Evolutionary conservation across 2,888 invertebrate genomes (phyloP).

Genomic region (Escarpia spicata): DNA sequence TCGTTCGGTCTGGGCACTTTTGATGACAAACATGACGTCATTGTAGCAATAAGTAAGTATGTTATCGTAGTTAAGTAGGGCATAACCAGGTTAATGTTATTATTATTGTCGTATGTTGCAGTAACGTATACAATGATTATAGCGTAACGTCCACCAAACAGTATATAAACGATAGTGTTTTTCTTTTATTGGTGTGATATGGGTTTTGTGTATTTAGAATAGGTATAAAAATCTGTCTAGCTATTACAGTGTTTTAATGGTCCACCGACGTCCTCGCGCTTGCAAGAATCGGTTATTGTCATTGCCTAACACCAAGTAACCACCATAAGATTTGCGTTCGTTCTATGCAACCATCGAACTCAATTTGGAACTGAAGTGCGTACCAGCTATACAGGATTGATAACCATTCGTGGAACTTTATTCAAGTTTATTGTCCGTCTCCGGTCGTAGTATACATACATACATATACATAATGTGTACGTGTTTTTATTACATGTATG

Average conservation of each 20-base stretch:
- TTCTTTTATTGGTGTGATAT: not conserved
- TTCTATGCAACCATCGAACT: not conserved
- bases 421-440: too few relatives aligned
- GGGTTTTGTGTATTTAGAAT: not conserved
- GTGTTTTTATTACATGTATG: not conserved
- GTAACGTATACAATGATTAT: not conserved
- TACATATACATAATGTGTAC: not conserved
- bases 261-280: not conserved
- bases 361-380: not conserved
- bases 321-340: not conserved
- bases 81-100: not conserved
- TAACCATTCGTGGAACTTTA: too few relatives aligned
- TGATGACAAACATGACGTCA: constrained; percentile 21
- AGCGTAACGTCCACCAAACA: not conserved
- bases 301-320: not conserved
- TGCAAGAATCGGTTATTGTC: not conserved
- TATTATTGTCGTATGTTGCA: not conserved
- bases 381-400: too few relatives aligned
- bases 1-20: constrained; percentile 28
- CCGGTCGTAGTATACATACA: too few relatives aligned
- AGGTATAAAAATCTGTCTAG: too few relatives aligned
- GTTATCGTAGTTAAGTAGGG: not conserved
- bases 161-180: not conserved
- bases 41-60: constrained; percentile 27
- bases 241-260: too few relatives aligned